Evolutionary conservation across 2,797 vertebrate species (phyloP).

Genomic region (Dromococcyx pavoninus): DNA sequence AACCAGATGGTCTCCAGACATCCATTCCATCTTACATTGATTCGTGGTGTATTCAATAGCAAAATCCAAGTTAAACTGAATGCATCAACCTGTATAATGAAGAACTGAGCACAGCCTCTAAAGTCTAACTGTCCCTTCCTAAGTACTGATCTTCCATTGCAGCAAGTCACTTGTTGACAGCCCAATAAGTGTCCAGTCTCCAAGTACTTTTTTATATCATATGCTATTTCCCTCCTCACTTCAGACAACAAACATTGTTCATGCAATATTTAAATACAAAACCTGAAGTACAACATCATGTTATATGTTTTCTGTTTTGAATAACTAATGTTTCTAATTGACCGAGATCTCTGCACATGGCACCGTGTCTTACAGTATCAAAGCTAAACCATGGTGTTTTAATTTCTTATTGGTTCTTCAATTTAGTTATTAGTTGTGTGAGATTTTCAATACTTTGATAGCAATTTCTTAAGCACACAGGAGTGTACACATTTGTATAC

Average conservation of each 20-base stretch:
- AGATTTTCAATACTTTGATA: background rate
- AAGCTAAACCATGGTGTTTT: background rate
- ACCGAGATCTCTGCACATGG: background rate
- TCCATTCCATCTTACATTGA: background rate
- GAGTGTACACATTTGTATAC: background rate
- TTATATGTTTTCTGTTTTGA: background rate
- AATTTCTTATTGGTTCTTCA: background rate
- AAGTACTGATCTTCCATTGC: background rate
- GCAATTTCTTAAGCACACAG: background rate
- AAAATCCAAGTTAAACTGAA: background rate
- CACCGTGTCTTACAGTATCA: background rate
- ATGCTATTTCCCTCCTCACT: background rate
- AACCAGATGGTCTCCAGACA: background rate
- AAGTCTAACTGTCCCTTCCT: background rate
- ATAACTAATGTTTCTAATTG: background rate
- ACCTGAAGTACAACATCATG: accelerated
- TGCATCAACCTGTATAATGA: background rate
- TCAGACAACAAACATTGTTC: background rate
- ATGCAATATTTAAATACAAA: background rate
- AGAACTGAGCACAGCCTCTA: background rate
- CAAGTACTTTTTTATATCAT: background rate
- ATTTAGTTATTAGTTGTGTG: background rate
- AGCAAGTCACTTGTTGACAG: background rate
- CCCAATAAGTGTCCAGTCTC: background rate
- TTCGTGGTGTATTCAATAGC: background rate